phyloP scores from a whole-genome alignment of 2,113 vertebrate genomes.

The Seriola rivoliana region DNA sequence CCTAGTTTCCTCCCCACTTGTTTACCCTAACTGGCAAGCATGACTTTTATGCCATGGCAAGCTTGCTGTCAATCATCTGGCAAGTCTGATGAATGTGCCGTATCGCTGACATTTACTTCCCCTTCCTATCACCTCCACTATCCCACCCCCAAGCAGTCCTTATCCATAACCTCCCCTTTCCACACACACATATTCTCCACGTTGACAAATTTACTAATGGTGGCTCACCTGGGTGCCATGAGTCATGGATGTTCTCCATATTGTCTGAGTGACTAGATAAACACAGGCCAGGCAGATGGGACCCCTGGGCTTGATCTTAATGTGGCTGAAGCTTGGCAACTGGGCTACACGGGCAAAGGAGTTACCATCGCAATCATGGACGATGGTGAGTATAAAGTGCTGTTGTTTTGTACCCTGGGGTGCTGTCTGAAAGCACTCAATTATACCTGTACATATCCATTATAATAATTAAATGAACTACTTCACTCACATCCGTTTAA shows the following conservation, averaged over 20 bases:
- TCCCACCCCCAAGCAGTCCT: not conserved
- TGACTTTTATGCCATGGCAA: slow-evolving; percentile 50
- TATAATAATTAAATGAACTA: not conserved
- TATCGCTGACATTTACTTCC: slow-evolving; percentile 77
- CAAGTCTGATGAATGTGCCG: slow-evolving; percentile 47
- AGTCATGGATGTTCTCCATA: slow-evolving; percentile 71
- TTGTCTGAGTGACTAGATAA: slow-evolving; percentile 90
- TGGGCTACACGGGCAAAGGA: slow-evolving; percentile 97
- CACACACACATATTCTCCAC: slow-evolving; percentile 23
- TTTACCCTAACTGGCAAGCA: slow-evolving; percentile 57
- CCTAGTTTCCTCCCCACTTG: slow-evolving; percentile 44
- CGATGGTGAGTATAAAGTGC: slow-evolving; percentile 88
- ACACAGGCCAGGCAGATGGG: slow-evolving; percentile 98
- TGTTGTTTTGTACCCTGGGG: slow-evolving; percentile 14
- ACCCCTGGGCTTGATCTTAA: slow-evolving; percentile 98
- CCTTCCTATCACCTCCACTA: slow-evolving; percentile 37
- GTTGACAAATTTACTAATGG: slow-evolving; percentile 64
- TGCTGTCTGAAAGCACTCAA: slow-evolving; percentile 19
- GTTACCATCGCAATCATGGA: slow-evolving; percentile 99
- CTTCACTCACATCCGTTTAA: slow-evolving; percentile 1
- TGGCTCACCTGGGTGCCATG: slow-evolving; percentile 55
- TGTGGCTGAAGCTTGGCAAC: slow-evolving; percentile 97
- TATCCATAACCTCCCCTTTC: slow-evolving; percentile 10
- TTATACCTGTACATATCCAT: slow-evolving; percentile 13
- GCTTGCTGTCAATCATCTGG: slow-evolving; percentile 51